Conservation (phyloP, 2,797 vertebrate species). For the Triplophysa yarkandensis region DNA sequence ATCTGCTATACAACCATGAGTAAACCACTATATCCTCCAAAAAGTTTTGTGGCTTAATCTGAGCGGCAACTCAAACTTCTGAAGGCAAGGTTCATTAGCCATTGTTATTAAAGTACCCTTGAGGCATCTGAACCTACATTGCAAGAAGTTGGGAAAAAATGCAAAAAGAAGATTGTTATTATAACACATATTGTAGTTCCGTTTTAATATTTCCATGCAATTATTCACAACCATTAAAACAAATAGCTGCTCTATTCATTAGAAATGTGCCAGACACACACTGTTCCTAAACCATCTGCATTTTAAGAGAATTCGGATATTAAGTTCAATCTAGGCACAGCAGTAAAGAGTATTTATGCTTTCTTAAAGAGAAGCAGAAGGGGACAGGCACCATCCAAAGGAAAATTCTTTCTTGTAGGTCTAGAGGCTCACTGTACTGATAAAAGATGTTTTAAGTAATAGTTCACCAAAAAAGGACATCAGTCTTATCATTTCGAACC, state of each 20-base stretch:
- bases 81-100: background rate
- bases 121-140: background rate
- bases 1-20: background rate
- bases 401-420: background rate
- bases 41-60: background rate
- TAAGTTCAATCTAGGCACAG: slow-evolving; percentile 18
- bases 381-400: slow-evolving; percentile 13
- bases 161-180: no score
- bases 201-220: background rate
- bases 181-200: no score
- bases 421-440: background rate
- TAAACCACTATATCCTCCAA: background rate
- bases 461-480: no score
- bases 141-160: background rate
- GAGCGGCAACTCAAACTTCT: background rate
- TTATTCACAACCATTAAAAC: slow-evolving; percentile 27
- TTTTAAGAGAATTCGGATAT: slow-evolving; percentile 8
- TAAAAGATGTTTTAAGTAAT: no score
- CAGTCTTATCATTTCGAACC: no score
- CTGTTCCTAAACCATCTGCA: slow-evolving; percentile 22
- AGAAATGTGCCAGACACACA: background rate
- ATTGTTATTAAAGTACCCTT: background rate
- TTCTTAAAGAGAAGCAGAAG: background rate
- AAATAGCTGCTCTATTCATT: slow-evolving; percentile 11
- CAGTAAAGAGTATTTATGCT: slow-evolving; percentile 20